Evolutionary conservation across 2,888 invertebrate genomes (phyloP), one percentile per base, ranked within the genome.

Genomic region (Drosophila paramelanica): DNA sequence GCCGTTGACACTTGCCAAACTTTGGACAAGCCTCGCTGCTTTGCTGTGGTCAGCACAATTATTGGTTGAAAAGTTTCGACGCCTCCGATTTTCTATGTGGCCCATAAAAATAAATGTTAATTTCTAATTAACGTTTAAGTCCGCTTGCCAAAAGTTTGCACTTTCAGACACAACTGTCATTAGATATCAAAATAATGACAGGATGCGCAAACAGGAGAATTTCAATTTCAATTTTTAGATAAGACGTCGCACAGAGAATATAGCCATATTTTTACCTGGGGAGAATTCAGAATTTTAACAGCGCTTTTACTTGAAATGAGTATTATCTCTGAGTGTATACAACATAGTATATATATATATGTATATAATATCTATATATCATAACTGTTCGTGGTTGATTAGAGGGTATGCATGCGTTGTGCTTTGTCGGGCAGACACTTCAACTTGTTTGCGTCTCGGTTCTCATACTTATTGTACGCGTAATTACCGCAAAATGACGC

Each of bases 21-120:
- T 60, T 77, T 58, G 36, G 42, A 27, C 53, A 46, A 57, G 36
- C 60, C 43, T 58, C 49, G 52, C 43, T 65, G 46, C 59, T 8
- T 46, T 31, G 31, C 41, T 77, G 58, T 73, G 73, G 74, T 77
- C 78, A 75, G 49, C 52, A 5, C 20, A 52, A 38, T 55, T 64
- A 52, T 55, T 50, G 39, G 45, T 7, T 51, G 20, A 38, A 60
- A 77, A 58, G 20, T 77, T 74, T 49, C 10, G 31, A 10, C 31
- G 31, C 50, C 17, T 7, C 23, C 14, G 8, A 11, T 14, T n/a
- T 10, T 13, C 17, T 5, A 14, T 23, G 14, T 17, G 13, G 17
- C 20, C 7, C 67, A 67, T 77, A 67, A 77, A 74, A 59, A 75
- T 62, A 14, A 73, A 77, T 75, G 67, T 62, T 67, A 62, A 73